Evolutionary conservation across 2,113 vertebrate species (phyloP).

Genomic region (Chlamydotis undulata): DNA sequence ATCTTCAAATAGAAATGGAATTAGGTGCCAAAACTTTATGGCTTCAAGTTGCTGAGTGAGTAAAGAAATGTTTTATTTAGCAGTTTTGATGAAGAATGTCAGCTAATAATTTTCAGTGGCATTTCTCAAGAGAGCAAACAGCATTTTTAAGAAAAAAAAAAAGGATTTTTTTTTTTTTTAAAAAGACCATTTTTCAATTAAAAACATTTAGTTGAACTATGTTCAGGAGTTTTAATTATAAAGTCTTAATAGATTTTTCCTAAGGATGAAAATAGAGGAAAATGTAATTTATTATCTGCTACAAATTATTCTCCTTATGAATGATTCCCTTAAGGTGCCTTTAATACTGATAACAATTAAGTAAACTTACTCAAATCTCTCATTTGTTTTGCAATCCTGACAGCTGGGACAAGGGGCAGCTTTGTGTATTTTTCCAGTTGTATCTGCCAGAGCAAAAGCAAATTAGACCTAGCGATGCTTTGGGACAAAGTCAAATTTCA

Average conservation of each 20-base stretch:
- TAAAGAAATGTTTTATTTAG: background rate
- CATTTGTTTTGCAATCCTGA: background rate
- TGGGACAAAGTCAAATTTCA: background rate
- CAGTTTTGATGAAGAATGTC: background rate
- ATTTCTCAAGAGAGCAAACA: background rate
- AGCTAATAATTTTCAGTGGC: background rate
- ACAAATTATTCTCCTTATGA: background rate
- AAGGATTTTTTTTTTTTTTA: background rate
- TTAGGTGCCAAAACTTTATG: background rate
- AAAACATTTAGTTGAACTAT: background rate
- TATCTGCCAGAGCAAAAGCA: background rate
- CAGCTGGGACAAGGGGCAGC: background rate
- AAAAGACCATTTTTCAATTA: background rate
- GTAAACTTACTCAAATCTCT: conserved; percentile 27
- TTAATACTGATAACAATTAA: conserved; percentile 14
- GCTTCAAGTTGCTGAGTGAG: background rate
- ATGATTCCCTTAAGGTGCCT: background rate
- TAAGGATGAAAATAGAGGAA: background rate
- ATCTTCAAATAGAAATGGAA: background rate
- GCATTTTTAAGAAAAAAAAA: background rate
- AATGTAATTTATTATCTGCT: conserved; percentile 8
- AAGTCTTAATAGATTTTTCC: conserved; percentile 16
- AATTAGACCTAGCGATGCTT: background rate
- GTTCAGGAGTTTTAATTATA: conserved; percentile 14
- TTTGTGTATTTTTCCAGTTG: background rate